Evolutionary conservation across 2,888 invertebrate species (phyloP).

Genomic region (Hirtodrosophila duncani): DNA sequence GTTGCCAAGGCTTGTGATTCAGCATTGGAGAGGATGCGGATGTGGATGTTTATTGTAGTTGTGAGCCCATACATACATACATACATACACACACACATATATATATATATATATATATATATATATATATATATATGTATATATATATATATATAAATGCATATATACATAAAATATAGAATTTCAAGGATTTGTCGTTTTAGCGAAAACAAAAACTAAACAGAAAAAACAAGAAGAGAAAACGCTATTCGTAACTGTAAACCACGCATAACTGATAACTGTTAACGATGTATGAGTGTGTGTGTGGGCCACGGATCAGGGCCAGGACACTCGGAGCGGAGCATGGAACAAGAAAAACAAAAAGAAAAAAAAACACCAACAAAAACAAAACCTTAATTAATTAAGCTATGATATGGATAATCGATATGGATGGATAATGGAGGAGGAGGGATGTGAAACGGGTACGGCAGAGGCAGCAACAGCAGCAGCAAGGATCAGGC

Average conservation of each 20-base stretch:
- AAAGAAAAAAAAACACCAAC: too few relatives aligned
- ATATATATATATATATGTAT: conserved; percentile 8
- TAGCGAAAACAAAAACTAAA: conserved; percentile 42
- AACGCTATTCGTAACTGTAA: conserved; percentile 42
- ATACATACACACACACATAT: conserved; percentile 11
- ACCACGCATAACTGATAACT: conserved; percentile 12
- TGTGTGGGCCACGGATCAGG: too few relatives aligned
- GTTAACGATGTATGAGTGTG: too few relatives aligned
- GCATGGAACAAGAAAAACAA: too few relatives aligned
- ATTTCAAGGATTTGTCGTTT: conserved; percentile 48
- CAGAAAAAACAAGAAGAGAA: too few relatives aligned
- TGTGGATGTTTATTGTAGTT: too few relatives aligned
- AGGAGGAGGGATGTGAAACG: conserved; percentile 15
- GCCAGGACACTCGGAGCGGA: too few relatives aligned
- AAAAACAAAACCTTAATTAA: too few relatives aligned
- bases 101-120: conserved; percentile 24
- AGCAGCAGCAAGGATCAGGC: conserved; percentile 23
- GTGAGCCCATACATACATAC: conserved; percentile 4
- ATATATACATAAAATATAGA: conserved; percentile 35
- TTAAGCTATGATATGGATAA: too few relatives aligned
- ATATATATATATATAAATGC: conserved; percentile 22
- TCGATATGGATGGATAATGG: too few relatives aligned
- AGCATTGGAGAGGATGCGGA: too few relatives aligned
- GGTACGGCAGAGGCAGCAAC: conserved; percentile 1
- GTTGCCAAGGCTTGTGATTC: too few relatives aligned